Conservation (phyloP, 1,140 invertebrate genomes). For the Aphaenogaster ashmeadi region DNA sequence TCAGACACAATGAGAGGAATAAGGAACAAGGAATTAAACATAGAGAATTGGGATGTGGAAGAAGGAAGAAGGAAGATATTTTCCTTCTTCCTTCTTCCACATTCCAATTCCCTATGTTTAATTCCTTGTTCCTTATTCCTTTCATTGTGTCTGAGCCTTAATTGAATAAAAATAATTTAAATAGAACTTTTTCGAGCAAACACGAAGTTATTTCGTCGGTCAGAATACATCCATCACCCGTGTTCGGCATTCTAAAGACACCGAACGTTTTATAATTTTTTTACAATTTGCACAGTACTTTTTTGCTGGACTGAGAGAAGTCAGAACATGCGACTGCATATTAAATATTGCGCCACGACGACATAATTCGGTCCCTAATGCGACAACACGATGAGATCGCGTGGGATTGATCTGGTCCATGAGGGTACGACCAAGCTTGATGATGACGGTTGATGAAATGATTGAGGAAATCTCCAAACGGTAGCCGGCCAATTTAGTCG, state of each 20-base stretch:
- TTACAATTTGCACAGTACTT: not conserved
- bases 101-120: too few species aligned
- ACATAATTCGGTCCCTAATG: conserved; percentile 40
- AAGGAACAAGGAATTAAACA: too few species aligned
- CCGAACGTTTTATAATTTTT: not conserved
- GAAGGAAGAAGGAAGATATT: too few species aligned
- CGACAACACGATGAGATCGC: conserved; percentile 75
- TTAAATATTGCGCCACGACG: conserved; percentile 45
- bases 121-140: too few species aligned
- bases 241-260: not conserved
- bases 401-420: conserved; percentile 74
- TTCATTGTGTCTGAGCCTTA: too few species aligned
- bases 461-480: conserved; percentile 82
- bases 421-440: conserved; percentile 63
- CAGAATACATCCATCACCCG: not conserved
- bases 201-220: not conserved
- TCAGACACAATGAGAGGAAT: too few species aligned
- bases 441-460: conserved; percentile 78
- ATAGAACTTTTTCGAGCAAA: not conserved
- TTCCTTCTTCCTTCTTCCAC: too few species aligned
- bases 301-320: not conserved
- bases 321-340: conserved; percentile 1
- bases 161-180: not conserved
- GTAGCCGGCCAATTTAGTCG: conserved; percentile 75
- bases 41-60: too few species aligned